Base-by-base conservation (phyloP, 2,888 invertebrate genomes). In the Ophioninae sp. region DNA sequence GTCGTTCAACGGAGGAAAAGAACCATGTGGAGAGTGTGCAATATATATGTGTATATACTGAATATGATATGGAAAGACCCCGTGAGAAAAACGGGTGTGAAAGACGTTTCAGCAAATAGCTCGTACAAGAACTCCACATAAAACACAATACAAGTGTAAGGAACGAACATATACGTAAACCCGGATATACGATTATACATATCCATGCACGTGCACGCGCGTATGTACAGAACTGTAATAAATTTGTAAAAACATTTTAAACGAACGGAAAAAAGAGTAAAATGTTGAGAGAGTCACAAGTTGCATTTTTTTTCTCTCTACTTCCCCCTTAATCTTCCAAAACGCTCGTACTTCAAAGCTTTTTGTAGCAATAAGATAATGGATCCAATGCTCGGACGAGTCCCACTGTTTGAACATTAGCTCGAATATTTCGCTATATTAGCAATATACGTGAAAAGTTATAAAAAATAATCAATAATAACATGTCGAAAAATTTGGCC, bases 61-160 rank as follows among this genome's bases (percentile, higher is more conserved):
- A 72, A 79, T 79, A 57, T 65, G 72, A 79, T 79, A 72, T 79
- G 65, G 72, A 72, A 79, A 59, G 37, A 62, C 30, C 44, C 67
- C 39, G 79, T 62, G 73, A 56, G 75, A 65, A 77, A 80, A 84
- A 59, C 67, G 79, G 69, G 67, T 62, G 70, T 75, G 76, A 76
- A 84, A 85, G 81, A 82, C 73, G 84, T 80, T 83, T 57, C 79
- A 81, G 78, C 44, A 79, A 85, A 85, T 81, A 75, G 82, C 83
- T 79, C 65, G 72, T 77, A 78, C 75, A 69, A 75, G 81, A 78
- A 72, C 73, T 81, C 41, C 59, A 61, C 59, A 78, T 81, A 72
- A 83, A 83, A 81, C 64, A 81, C 59, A 81, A 84, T 70, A 70
- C 65, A 67, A 70, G 67, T 13, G 44, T 44, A 13, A 13, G 8